These are phyloP conservation scores for Dendrolimus houi DNA, from an alignment of 2,888 invertebrate genomes.

Conservation along the genomic window DNA sequence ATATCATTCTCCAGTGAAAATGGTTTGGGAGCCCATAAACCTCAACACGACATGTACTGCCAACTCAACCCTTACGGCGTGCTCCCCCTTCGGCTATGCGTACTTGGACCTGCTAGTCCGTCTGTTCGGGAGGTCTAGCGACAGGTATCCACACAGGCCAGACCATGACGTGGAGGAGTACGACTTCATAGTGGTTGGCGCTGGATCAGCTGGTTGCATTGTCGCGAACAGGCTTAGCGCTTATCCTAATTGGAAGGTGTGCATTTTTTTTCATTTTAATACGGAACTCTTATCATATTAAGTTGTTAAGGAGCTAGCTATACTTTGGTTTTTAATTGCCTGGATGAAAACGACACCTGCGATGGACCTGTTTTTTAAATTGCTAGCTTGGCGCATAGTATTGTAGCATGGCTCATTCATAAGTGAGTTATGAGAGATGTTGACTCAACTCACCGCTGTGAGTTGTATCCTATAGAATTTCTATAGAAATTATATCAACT, in stretches of 20 bases:
- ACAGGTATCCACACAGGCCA: constrained; percentile 18
- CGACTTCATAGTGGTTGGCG: constrained; percentile 54
- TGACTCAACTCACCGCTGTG: too few relatives aligned
- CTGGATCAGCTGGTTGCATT: constrained; percentile 48
- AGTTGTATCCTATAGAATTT: too few relatives aligned
- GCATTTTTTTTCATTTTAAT: too few relatives aligned
- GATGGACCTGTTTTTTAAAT: too few relatives aligned
- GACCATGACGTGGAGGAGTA: constrained; percentile 24
- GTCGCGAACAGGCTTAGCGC: constrained; percentile 44
- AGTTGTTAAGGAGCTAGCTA: too few relatives aligned
- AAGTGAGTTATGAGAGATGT: too few relatives aligned
- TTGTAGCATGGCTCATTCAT: too few relatives aligned
- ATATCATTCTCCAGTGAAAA: constrained; percentile 5
- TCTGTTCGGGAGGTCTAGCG: constrained; percentile 35
- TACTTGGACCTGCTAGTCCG: constrained; percentile 37
- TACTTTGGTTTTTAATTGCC: too few relatives aligned
- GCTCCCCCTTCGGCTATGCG: constrained; percentile 34
- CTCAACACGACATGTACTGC: constrained; percentile 27
- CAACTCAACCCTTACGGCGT: constrained; percentile 30
- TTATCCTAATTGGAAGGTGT: constrained; percentile 36
- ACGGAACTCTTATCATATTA: too few relatives aligned
- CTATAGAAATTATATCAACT: too few relatives aligned
- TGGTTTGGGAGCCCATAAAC: constrained; percentile 33
- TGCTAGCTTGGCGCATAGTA: too few relatives aligned
- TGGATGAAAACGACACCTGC: too few relatives aligned